Percentiles rank a stretch among this genome's conserved stretches.
These are phyloP conservation scores for Prinia subflava DNA, from an alignment of 2,113 vertebrate genomes.

Conservation along the genomic window DNA sequence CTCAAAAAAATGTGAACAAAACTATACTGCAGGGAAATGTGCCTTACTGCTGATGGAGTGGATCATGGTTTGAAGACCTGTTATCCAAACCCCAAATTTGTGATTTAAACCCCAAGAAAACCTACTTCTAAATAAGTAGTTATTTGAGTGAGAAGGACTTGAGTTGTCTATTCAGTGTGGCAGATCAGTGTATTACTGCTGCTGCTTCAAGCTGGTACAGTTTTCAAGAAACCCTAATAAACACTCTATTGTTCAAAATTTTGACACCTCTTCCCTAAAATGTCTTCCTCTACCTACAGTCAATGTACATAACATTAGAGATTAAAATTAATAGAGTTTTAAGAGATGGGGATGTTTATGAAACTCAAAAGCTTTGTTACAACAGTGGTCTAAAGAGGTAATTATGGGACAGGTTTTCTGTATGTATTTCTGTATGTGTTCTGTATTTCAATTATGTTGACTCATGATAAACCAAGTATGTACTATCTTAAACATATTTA, in stretches of 20 bases:
- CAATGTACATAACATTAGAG: fast-evolving
- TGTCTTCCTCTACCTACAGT: neutral
- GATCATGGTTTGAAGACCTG: neutral
- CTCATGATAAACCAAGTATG: neutral
- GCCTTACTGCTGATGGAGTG: neutral
- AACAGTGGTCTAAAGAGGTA: neutral
- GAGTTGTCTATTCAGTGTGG: neutral
- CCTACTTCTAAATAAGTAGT: neutral
- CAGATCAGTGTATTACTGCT: neutral
- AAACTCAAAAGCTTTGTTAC: neutral
- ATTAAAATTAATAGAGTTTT: neutral
- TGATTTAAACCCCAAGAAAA: neutral
- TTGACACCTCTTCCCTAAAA: neutral
- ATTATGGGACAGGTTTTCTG: neutral
- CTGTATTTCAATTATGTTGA: neutral
- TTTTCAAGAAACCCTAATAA: neutral
- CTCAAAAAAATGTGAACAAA: neutral
- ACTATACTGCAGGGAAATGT: neutral
- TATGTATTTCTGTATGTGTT: too few species aligned
- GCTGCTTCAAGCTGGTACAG: neutral
- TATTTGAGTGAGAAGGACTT: neutral
- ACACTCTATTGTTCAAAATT: neutral
- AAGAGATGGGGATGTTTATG: neutral
- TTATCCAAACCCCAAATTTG: neutral
- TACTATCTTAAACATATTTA: neutral